These are phyloP conservation scores for Furcifer pardalis DNA, from an alignment of 2,797 vertebrate genomes.

Conservation along the genomic window DNA sequence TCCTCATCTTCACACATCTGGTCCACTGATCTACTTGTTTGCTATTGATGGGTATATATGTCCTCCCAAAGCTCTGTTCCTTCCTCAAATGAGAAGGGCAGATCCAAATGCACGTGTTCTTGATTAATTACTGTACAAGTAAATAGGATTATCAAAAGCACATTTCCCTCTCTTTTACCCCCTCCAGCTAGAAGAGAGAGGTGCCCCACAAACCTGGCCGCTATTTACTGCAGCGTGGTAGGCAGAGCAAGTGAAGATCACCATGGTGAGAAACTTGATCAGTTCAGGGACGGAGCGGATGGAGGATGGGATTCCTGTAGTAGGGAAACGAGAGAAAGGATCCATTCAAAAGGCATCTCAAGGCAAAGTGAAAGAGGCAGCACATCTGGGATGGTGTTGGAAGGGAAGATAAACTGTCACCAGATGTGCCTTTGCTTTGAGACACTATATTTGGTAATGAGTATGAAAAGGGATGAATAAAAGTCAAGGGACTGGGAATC, in stretches of 20 bases:
- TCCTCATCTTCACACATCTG: not conserved
- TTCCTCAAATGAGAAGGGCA: not conserved
- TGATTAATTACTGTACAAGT: not conserved
- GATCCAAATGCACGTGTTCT: too few relatives aligned
- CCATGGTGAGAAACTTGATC: constrained; percentile 70
- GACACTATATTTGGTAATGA: too few relatives aligned
- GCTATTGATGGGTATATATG: not conserved
- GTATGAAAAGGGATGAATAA: too few relatives aligned
- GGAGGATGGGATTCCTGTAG: constrained; percentile 64
- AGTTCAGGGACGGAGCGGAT: constrained; percentile 58
- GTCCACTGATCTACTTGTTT: too few relatives aligned
- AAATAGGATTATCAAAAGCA: not conserved
- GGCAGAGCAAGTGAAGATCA: constrained; percentile 74
- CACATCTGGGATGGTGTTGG: not conserved
- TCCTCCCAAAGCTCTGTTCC: not conserved
- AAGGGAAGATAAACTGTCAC: too few relatives aligned
- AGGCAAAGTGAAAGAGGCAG: too few relatives aligned
- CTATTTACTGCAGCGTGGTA: constrained; percentile 72
- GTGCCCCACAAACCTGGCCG: constrained; percentile 64
- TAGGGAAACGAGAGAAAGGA: not conserved
- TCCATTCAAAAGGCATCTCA: not conserved
- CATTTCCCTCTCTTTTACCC: fast-evolving
- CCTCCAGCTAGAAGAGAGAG: fast-evolving
- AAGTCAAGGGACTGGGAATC: too few relatives aligned
- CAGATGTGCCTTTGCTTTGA: too few relatives aligned